Percentiles rank a stretch among this genome's conserved stretches.
Conservation (phyloP, 2,113 vertebrate species). For the Microcebus jonahi region DNA sequence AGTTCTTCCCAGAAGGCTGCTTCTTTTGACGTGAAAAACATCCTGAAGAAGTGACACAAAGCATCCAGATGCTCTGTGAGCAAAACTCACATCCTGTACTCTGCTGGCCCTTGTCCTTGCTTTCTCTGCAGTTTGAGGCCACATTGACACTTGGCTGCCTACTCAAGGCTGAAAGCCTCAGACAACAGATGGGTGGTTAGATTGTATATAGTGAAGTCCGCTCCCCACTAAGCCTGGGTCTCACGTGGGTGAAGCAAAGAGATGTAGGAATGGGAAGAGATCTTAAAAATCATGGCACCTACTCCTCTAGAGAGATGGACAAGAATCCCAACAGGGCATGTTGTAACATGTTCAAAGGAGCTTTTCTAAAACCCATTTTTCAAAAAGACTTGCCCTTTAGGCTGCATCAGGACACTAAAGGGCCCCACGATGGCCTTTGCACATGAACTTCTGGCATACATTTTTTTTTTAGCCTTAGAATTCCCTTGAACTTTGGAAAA, state of each 20-base stretch:
- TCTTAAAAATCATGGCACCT: not conserved
- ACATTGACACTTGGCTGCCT: not conserved
- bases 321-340: not conserved
- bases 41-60: not conserved
- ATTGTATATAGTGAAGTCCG: not conserved
- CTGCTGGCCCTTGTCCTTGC: not conserved
- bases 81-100: not conserved
- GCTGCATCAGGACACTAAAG: not conserved
- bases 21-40: not conserved
- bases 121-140: not conserved
- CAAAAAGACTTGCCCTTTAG: not conserved
- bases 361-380: constrained; percentile 10
- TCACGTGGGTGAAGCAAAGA: not conserved
- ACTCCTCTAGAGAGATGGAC: not conserved
- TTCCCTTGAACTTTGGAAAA: constrained; percentile 14
- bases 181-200: not conserved
- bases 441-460: not conserved
- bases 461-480: not conserved
- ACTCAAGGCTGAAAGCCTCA: not conserved
- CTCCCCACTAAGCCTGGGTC: not conserved
- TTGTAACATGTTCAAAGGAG: not conserved
- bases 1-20: not conserved
- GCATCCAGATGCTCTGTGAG: not conserved
- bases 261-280: not conserved
- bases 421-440: not conserved